Conservation (phyloP, 2,888 invertebrate species). For the Tigriopus californicus region DNA sequence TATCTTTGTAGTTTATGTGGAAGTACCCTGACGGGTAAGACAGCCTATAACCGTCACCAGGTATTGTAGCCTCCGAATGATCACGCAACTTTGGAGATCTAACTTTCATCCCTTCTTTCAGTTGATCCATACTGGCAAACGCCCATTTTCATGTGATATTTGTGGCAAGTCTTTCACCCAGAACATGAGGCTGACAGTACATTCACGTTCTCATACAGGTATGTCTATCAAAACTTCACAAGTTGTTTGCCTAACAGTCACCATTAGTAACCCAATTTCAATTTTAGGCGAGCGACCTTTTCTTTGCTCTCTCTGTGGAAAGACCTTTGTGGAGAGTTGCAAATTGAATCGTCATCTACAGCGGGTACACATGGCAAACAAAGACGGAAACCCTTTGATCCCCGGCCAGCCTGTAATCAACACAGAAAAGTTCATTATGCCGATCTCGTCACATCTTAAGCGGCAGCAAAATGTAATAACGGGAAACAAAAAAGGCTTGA, state of each 20-base stretch:
- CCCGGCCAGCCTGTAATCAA: neutral
- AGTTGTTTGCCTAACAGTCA: no score
- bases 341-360: conserved; percentile 1
- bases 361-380: neutral
- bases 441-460: neutral
- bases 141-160: neutral
- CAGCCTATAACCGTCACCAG: conserved; percentile 5
- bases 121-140: conserved; percentile 3
- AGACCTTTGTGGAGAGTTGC: conserved; percentile 7
- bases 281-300: conserved; percentile 4
- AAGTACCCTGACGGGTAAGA: neutral
- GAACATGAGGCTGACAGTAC: neutral
- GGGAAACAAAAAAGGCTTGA: neutral
- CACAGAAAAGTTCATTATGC: neutral
- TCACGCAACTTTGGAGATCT: neutral
- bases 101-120: neutral
- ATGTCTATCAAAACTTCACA: neutral
- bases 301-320: neutral
- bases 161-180: conserved; percentile 10
- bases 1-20: conserved; percentile 7
- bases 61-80: neutral
- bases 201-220: conserved; percentile 7
- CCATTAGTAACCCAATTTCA: neutral
- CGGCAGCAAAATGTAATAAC: neutral
- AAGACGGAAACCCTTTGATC: neutral